These are phyloP conservation scores for Bicyclus anynana DNA, from an alignment of 1,140 invertebrate genomes.

Conservation along the genomic window DNA sequence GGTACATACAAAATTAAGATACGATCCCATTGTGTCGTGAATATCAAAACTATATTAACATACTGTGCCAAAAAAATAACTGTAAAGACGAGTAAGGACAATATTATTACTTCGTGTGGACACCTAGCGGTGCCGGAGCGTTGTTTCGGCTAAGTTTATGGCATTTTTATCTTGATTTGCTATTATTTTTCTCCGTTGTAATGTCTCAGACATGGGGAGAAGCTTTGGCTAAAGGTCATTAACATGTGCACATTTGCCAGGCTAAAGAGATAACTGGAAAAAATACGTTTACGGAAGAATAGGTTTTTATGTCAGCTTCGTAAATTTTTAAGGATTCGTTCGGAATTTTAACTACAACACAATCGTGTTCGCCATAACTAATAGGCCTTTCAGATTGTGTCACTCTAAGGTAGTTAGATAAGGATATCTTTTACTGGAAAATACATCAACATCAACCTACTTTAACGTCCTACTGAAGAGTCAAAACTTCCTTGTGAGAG, in stretches of 20 bases:
- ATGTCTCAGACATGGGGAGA: not conserved
- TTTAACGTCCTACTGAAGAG: too few species aligned
- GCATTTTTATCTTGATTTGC: slow-evolving; percentile 11
- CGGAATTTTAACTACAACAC: slow-evolving; percentile 20
- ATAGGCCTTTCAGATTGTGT: slow-evolving; percentile 3
- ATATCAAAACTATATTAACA: slow-evolving; percentile 52
- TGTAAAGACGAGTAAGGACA: slow-evolving; percentile 51
- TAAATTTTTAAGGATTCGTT: slow-evolving; percentile 21
- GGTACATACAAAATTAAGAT: not conserved
- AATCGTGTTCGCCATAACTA: slow-evolving; percentile 13
- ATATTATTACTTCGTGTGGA: slow-evolving; percentile 43
- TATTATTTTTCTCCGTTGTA: slow-evolving; percentile 8
- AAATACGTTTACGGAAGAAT: slow-evolving; percentile 16
- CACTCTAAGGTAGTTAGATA: not conserved
- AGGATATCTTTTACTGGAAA: too few species aligned
- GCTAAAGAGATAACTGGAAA: slow-evolving; percentile 4
- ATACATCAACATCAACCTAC: too few species aligned
- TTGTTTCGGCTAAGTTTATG: slow-evolving; percentile 20
- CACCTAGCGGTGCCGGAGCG: slow-evolving; percentile 32
- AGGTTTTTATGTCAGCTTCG: slow-evolving; percentile 18
- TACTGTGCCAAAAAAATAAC: slow-evolving; percentile 44
- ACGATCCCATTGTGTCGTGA: slow-evolving; percentile 28
- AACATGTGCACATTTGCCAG: slow-evolving; percentile 3
- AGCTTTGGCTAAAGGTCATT: slow-evolving; percentile 1
- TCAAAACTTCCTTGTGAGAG: too few species aligned